Evolutionary conservation across 2,888 invertebrate species (phyloP).

Genomic region (Galeopsomyia nigrocyanea): DNA sequence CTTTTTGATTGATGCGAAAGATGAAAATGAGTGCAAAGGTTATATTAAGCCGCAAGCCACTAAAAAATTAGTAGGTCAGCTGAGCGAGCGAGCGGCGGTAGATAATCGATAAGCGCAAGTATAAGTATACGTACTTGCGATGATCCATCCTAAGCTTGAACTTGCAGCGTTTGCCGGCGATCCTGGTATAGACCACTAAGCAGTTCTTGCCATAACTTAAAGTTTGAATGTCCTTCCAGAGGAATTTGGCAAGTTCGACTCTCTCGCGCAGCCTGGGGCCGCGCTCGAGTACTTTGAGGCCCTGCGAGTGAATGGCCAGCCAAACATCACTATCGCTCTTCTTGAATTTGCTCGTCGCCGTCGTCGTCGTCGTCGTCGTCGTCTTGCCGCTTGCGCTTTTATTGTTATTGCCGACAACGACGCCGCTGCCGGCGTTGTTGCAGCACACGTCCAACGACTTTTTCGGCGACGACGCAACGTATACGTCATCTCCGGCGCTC

Average conservation of each 20-base stretch:
- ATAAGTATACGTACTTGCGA: slow-evolving; percentile 73
- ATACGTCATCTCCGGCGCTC: slow-evolving; percentile 49
- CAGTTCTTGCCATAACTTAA: slow-evolving; percentile 83
- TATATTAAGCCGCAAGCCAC: too few species aligned
- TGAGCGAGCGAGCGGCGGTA: not conserved
- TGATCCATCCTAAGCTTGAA: slow-evolving; percentile 82
- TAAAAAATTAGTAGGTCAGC: too few species aligned
- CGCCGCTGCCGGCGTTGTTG: slow-evolving; percentile 52
- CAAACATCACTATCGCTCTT: slow-evolving; percentile 66
- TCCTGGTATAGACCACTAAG: slow-evolving; percentile 72
- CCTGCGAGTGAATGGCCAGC: slow-evolving; percentile 68
- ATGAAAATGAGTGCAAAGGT: too few species aligned
- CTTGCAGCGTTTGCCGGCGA: slow-evolving; percentile 75
- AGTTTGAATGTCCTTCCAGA: slow-evolving; percentile 83
- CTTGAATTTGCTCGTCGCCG: slow-evolving; percentile 55
- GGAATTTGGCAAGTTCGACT: slow-evolving; percentile 68
- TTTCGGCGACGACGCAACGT: slow-evolving; percentile 49
- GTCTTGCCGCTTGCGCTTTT: slow-evolving; percentile 50
- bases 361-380: too few species aligned
- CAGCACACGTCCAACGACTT: slow-evolving; percentile 36
- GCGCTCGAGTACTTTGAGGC: slow-evolving; percentile 66
- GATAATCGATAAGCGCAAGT: not conserved
- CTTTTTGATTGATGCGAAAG: too few species aligned
- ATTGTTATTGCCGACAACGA: slow-evolving; percentile 53
- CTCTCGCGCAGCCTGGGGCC: slow-evolving; percentile 62